Percentiles rank a stretch among this genome's conserved stretches.
Evolutionary conservation across 1,140 invertebrate genomes (phyloP).

Genomic region (Heliconius hermathena): DNA sequence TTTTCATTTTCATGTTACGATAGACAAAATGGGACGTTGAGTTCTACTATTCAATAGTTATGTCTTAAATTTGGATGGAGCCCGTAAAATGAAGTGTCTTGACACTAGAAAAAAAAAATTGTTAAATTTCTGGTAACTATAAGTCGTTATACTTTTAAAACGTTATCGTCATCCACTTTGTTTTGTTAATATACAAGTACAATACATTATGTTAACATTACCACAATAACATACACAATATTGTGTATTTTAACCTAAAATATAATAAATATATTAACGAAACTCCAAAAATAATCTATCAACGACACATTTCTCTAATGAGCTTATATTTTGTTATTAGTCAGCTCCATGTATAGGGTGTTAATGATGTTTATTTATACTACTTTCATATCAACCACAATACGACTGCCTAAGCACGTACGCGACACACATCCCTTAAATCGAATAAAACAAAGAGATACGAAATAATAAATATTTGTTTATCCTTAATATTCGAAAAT

Average conservation of each 20-base stretch:
- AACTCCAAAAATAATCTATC: not conserved
- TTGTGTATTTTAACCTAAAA: not conserved
- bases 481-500: not conserved
- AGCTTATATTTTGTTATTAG: slow-evolving; percentile 45
- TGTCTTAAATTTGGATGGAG: too few species aligned
- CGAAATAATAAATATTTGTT: slow-evolving; percentile 1
- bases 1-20: too few species aligned
- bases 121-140: too few species aligned
- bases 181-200: too few species aligned
- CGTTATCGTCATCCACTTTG: too few species aligned
- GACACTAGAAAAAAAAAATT: too few species aligned
- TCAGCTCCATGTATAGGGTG: slow-evolving; percentile 57
- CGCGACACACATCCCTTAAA: slow-evolving; percentile 17
- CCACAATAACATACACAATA: too few species aligned
- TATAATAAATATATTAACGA: not conserved
- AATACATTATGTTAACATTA: too few species aligned
- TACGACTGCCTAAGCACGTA: slow-evolving; percentile 57
- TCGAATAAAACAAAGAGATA: slow-evolving; percentile 19
- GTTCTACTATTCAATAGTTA: too few species aligned
- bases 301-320: slow-evolving; percentile 7
- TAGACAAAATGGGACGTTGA: too few species aligned
- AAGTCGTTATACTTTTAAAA: too few species aligned
- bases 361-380: slow-evolving; percentile 70
- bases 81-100: too few species aligned
- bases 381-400: slow-evolving; percentile 26